phyloP scores from a whole-genome alignment of 2,113 vertebrate species.

The Oryzias javanicus region DNA sequence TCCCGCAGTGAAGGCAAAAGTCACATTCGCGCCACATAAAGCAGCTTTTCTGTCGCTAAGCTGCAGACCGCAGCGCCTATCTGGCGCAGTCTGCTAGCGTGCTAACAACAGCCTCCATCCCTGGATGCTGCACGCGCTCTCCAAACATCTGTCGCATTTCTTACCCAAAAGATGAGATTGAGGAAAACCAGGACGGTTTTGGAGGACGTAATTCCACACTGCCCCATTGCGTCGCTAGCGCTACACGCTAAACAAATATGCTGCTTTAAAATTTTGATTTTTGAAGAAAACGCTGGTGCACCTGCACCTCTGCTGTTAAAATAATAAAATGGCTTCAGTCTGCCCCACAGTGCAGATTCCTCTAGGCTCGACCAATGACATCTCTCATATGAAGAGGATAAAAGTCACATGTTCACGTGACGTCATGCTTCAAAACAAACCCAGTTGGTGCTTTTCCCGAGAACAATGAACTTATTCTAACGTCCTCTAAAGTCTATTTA shows the following conservation, averaged over 20 bases:
- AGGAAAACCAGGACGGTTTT: slow-evolving; percentile 97
- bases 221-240: slow-evolving; percentile 68
- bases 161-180: slow-evolving; percentile 98
- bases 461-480: too few relatives aligned
- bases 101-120: slow-evolving; percentile 32
- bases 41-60: background rate
- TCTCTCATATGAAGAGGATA: background rate
- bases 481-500: too few relatives aligned
- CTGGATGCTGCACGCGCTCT: slow-evolving; percentile 50
- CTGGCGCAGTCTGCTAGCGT: slow-evolving; percentile 58
- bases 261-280: background rate
- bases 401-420: slow-evolving; percentile 43
- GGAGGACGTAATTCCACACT: slow-evolving; percentile 95
- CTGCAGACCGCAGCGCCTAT: slow-evolving; percentile 18
- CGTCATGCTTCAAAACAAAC: slow-evolving; percentile 52
- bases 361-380: slow-evolving; percentile 50
- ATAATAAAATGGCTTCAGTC: slow-evolving; percentile 74
- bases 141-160: slow-evolving; percentile 36
- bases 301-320: slow-evolving; percentile 56
- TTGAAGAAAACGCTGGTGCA: slow-evolving; percentile 40
- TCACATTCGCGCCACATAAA: background rate
- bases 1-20: background rate
- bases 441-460: background rate
- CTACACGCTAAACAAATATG: background rate
- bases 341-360: slow-evolving; percentile 34